These are phyloP conservation scores for Rallus limicola DNA, from an alignment of 2,113 vertebrate genomes.

Conservation along the genomic window DNA sequence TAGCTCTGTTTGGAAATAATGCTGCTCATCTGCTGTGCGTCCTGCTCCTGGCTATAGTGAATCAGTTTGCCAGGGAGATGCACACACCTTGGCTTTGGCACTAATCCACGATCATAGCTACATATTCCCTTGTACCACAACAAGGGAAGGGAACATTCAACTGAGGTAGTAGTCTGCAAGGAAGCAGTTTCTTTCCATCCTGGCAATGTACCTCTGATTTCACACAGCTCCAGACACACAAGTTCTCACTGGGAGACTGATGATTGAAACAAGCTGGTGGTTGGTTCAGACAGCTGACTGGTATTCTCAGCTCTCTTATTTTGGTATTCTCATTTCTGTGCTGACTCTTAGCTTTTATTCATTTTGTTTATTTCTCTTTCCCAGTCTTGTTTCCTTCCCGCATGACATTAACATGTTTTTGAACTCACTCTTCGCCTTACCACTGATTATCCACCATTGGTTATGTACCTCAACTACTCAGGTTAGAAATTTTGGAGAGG, in stretches of 20 bases:
- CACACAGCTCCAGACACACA: not conserved
- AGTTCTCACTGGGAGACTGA: not conserved
- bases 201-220: slow-evolving; percentile 14
- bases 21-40: not conserved
- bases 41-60: slow-evolving; percentile 27
- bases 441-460: not conserved
- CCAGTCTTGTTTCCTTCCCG: not conserved
- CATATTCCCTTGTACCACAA: not conserved
- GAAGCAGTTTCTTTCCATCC: not conserved
- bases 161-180: not conserved
- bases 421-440: not conserved
- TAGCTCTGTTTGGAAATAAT: slow-evolving; percentile 29
- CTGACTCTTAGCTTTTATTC: not conserved
- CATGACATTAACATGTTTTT: not conserved
- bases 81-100: slow-evolving; percentile 29
- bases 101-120: not conserved
- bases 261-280: slow-evolving; percentile 19
- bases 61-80: slow-evolving; percentile 21
- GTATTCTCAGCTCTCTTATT: not conserved
- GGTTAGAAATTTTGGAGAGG: not conserved
- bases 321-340: not conserved
- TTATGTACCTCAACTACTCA: not conserved
- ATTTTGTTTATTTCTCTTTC: not conserved
- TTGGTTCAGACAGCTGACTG: not conserved
- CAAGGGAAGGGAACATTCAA: not conserved